phyloP scores from a whole-genome alignment of 2,113 vertebrate genomes.

The Zapus hudsonius region DNA sequence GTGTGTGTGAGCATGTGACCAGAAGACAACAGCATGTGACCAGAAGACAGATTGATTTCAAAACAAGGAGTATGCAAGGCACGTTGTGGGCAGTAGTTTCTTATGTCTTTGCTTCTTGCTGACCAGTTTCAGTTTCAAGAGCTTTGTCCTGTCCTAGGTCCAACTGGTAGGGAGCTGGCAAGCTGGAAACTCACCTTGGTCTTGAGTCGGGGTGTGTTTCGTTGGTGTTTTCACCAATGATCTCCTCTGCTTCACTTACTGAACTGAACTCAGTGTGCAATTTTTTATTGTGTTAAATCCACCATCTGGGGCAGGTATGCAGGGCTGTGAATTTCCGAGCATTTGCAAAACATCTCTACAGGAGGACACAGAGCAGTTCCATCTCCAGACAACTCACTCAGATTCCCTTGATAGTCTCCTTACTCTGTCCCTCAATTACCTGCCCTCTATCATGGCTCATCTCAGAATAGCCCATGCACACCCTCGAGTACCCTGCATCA shows the following conservation, averaged over 20 bases:
- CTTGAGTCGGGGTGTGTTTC: background rate
- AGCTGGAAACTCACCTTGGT: too few relatives aligned
- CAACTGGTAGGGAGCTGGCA: accelerated
- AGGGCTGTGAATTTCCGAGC: background rate
- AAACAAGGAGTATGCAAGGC: background rate
- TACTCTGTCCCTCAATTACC: background rate
- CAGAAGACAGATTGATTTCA: background rate
- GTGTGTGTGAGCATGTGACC: background rate
- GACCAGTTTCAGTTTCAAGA: background rate
- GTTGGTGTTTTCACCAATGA: accelerated
- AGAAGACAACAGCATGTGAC: too few relatives aligned
- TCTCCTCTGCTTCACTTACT: too few relatives aligned
- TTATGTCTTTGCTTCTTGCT: background rate
- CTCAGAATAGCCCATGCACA: background rate
- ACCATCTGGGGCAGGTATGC: accelerated
- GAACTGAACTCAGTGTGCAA: too few relatives aligned
- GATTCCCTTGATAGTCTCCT: background rate
- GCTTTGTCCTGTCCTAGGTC: background rate
- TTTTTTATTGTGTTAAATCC: background rate
- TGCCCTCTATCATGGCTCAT: background rate
- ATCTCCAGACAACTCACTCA: background rate
- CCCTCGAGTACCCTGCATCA: too few relatives aligned
- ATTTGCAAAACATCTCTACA: too few relatives aligned
- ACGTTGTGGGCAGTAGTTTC: background rate
- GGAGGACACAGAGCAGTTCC: background rate